These are phyloP conservation scores for Aphelinus certus DNA, from an alignment of 1,140 invertebrate genomes.

Conservation along the genomic window DNA sequence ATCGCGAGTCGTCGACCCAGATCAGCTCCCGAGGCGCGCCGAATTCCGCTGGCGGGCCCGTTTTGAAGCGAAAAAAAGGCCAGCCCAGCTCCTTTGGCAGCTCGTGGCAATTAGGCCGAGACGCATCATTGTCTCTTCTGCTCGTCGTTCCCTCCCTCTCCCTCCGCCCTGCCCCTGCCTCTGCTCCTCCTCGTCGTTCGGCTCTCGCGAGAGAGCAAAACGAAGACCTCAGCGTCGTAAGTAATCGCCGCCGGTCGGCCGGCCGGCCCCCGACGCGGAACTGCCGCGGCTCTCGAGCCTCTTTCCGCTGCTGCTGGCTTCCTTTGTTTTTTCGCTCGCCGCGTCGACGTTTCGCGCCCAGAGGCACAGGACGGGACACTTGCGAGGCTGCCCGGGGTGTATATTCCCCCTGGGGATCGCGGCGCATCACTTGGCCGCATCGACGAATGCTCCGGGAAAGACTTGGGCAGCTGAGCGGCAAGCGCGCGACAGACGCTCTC, in stretches of 20 bases:
- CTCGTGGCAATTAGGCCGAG: slow-evolving; percentile 10
- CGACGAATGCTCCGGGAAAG: no score
- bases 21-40: no score
- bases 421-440: no score
- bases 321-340: background rate
- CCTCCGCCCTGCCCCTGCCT: background rate
- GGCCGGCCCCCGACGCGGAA: background rate
- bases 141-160: background rate
- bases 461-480: no score
- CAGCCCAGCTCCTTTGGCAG: slow-evolving; percentile 5
- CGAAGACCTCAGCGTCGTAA: slow-evolving; percentile 2
- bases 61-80: no score
- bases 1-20: no score
- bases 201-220: background rate
- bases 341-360: background rate
- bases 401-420: no score
- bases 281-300: background rate
- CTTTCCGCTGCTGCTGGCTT: background rate
- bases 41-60: no score
- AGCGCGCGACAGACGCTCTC: no score
- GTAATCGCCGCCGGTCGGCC: slow-evolving; percentile 3
- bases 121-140: slow-evolving; percentile 14
- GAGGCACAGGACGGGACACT: no score
- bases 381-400: no score
- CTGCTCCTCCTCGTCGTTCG: no score